Base-by-base conservation (phyloP, 2,113 vertebrate genomes). In the Tupaia tana region DNA sequence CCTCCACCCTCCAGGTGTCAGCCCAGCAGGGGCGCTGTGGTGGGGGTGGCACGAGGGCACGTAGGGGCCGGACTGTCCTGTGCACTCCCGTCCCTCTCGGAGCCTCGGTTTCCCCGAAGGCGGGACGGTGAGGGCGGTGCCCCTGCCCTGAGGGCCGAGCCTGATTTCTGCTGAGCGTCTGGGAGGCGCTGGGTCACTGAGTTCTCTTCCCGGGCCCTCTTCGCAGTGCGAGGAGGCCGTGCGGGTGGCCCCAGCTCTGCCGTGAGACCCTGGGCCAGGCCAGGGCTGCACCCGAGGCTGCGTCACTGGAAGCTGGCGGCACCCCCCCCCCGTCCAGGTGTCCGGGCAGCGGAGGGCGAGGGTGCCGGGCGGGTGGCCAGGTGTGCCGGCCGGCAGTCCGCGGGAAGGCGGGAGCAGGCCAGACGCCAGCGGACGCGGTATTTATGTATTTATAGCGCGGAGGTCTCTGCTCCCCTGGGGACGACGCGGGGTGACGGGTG, bases 401-500 rank as follows among this genome's bases (percentile, higher is more conserved):
- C 20, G 34, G 54, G 71, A 16, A 31, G 78, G 91, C 78, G 52
- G 52, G 1, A 52, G 61, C 0, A 66, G 94, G 75, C 27, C 82
- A 70, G 93, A 70, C 10, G 1, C 61, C 95, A 81, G 93, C 87
- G 70, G 83, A 61, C 4, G 1, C 43, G 2, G 3, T 85, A 54
- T 96, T 95, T 95, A 90, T 83, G 3, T 85, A 54, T 96, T 95
- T 95, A 90, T 83, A 74, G 94, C 0, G 0, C 4, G 59, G 66
- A 43, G 69, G 74, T 29, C 64, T 34, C 12, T 19, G 31, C 43
- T 43, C 43, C 43, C 5, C 43, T 43, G 5, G 43, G 43, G 43
- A 43, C 43, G 5, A 43, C 43, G 43, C 43, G 5, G 43, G 43
- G 43, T 43, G 5, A 43, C 43, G 43, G 43, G 43, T 43, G 43